phyloP scores from a whole-genome alignment of 2,797 vertebrate genomes.

The Taeniopygia guttata region DNA sequence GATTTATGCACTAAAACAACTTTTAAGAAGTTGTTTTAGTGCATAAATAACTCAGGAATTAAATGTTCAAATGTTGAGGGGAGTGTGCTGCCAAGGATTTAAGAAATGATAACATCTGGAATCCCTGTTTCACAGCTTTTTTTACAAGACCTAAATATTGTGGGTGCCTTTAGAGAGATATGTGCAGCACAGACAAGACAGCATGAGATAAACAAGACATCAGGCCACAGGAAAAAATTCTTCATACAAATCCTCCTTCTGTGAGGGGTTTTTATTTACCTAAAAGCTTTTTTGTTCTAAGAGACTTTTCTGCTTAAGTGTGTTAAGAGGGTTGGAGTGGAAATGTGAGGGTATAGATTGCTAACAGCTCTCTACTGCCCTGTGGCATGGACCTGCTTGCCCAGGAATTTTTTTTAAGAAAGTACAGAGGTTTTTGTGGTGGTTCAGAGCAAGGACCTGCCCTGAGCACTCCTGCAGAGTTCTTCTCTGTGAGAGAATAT shows the following conservation, averaged over 20 bases:
- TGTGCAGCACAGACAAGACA: not conserved
- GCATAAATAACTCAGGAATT: not conserved
- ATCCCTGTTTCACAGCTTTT: slow-evolving; percentile 2
- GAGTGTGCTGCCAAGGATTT: not conserved
- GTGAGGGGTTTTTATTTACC: not conserved
- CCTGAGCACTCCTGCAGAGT: not conserved
- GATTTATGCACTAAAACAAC: not conserved
- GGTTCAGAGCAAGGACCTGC: not conserved
- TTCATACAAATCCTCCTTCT: not conserved
- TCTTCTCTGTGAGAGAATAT: not conserved
- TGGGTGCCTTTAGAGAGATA: not conserved
- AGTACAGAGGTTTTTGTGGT: not conserved
- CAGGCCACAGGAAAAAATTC: not conserved
- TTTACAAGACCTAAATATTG: not conserved
- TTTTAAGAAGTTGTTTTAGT: slow-evolving; percentile 40
- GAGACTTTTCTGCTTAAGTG: not conserved
- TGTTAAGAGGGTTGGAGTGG: not conserved
- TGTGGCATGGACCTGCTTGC: not conserved
- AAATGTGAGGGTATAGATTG: not conserved
- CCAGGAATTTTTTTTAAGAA: not conserved
- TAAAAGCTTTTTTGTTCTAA: not conserved
- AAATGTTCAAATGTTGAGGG: slow-evolving; percentile 11
- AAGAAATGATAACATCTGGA: slow-evolving; percentile 33
- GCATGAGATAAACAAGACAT: not conserved
- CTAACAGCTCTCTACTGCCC: not conserved